Evolutionary conservation across 2,797 vertebrate genomes (phyloP).

Genomic region (Melanotaenia boesemani): DNA sequence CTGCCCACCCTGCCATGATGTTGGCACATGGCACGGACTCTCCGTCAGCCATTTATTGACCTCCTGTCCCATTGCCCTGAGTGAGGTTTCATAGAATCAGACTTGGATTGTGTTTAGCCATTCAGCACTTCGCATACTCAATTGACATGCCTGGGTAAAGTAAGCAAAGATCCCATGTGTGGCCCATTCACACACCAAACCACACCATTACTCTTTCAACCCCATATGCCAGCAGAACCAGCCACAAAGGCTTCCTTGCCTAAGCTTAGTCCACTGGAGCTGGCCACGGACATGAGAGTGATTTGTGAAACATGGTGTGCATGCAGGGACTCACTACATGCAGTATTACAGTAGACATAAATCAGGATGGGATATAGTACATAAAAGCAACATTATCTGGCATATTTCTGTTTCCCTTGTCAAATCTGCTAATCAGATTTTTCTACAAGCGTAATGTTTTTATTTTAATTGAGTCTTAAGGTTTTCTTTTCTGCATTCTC

Average conservation of each 20-base stretch:
- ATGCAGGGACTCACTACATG: slow-evolving; percentile 46
- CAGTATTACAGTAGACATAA: slow-evolving; percentile 50
- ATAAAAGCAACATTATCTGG: slow-evolving; percentile 35
- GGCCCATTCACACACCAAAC: slow-evolving; percentile 79
- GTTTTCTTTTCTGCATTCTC: slow-evolving; percentile 9
- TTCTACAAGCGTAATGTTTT: slow-evolving; percentile 24
- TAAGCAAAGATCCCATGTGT: slow-evolving; percentile 83
- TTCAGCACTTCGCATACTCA: slow-evolving; percentile 78
- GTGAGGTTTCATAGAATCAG: slow-evolving; percentile 70
- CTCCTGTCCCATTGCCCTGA: slow-evolving; percentile 56
- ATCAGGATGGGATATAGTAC: slow-evolving; percentile 33
- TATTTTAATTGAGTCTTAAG: slow-evolving; percentile 31
- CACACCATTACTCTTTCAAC: slow-evolving; percentile 81
- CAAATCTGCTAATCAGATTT: slow-evolving; percentile 22
- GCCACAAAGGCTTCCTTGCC: slow-evolving; percentile 60
- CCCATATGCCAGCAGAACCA: slow-evolving; percentile 69
- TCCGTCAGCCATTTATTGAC: slow-evolving; percentile 55
- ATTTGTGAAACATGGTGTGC: slow-evolving; percentile 65
- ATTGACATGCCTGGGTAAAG: slow-evolving; percentile 77
- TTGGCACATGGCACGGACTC: slow-evolving; percentile 54
- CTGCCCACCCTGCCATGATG: slow-evolving; percentile 57
- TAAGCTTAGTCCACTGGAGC: slow-evolving; percentile 47
- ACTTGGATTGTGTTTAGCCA: slow-evolving; percentile 67
- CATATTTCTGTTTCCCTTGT: slow-evolving; percentile 26
- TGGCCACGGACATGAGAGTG: slow-evolving; percentile 59